These are phyloP conservation scores for Trachelus iudaicus DNA, from an alignment of 2,888 invertebrate species.

Conservation along the genomic window DNA sequence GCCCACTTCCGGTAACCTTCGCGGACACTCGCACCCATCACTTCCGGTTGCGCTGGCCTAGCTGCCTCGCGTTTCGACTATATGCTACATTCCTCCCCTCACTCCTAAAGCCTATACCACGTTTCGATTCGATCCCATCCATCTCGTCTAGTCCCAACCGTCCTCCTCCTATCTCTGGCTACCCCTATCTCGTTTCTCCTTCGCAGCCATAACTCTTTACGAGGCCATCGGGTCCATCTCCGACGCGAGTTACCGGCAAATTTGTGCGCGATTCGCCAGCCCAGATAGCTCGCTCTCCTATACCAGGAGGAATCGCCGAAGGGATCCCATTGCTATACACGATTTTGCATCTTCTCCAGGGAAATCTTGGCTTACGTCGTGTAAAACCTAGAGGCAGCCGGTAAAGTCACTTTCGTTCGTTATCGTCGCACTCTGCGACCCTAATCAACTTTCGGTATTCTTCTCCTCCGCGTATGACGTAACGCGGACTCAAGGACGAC, in stretches of 20 bases:
- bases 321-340: background rate
- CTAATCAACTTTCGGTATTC: background rate
- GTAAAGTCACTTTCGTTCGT: background rate
- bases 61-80: background rate
- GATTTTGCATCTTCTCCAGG: background rate
- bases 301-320: background rate
- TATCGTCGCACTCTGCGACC: background rate
- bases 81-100: background rate
- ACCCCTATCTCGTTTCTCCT: slow-evolving; percentile 13
- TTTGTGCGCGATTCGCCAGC: background rate
- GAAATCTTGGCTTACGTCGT: background rate
- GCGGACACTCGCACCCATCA: background rate
- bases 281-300: background rate
- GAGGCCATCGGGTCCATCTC: slow-evolving; percentile 14
- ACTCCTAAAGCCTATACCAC: slow-evolving; percentile 22
- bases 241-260: slow-evolving; percentile 5
- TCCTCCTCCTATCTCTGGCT: background rate
- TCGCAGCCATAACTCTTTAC: slow-evolving; percentile 15
- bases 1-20: background rate
- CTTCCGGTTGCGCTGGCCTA: slow-evolving; percentile 4
- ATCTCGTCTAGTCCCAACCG: background rate
- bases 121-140: slow-evolving; percentile 25
- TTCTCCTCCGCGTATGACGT: no score
- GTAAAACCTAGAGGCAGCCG: no score
- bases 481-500: no score